A percentile compares a stretch with the other conserved stretches of the same genome.
Conservation (phyloP, 2,888 invertebrate genomes). For the Hydrotaea cyrtoneurina region DNA sequence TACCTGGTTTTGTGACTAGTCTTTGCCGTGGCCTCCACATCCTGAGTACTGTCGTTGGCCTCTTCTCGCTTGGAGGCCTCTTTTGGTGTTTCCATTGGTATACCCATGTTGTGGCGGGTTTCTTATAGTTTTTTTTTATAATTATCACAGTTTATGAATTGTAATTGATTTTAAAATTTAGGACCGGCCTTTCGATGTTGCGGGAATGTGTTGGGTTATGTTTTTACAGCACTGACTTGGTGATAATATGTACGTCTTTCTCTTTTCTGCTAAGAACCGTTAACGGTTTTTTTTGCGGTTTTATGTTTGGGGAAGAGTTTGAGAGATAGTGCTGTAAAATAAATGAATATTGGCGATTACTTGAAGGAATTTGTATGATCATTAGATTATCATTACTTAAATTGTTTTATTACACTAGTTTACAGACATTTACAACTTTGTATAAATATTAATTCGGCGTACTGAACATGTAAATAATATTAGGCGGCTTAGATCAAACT, state of each 20-base stretch:
- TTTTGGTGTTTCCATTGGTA: conserved; percentile 48
- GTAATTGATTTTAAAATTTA: not conserved
- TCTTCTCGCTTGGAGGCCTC: conserved; percentile 15
- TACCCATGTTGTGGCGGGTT: conserved; percentile 61
- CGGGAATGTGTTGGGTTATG: not conserved
- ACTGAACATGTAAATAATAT: no score
- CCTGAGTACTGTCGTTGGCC: conserved; percentile 32
- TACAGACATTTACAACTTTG: no score
- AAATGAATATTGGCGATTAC: not conserved
- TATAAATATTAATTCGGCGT: no score
- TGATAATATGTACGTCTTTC: not conserved
- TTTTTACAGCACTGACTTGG: not conserved
- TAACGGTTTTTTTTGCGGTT: conserved; percentile 27
- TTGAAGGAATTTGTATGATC: no score
- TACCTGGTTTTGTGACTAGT: conserved; percentile 71
- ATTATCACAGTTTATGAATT: conserved; percentile 18
- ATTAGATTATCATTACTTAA: not conserved
- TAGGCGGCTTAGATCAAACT: no score
- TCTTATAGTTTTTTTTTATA: conserved; percentile 9
- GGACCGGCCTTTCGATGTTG: conserved; percentile 18
- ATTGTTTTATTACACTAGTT: no score
- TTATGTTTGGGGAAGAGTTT: not conserved
- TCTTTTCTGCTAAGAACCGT: conserved; percentile 13
- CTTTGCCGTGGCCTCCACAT: conserved; percentile 68
- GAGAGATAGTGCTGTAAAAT: not conserved